Percentiles rank a stretch among this genome's conserved stretches.
phyloP scores from a whole-genome alignment of 2,797 vertebrate genomes.

The Sylvia borin region DNA sequence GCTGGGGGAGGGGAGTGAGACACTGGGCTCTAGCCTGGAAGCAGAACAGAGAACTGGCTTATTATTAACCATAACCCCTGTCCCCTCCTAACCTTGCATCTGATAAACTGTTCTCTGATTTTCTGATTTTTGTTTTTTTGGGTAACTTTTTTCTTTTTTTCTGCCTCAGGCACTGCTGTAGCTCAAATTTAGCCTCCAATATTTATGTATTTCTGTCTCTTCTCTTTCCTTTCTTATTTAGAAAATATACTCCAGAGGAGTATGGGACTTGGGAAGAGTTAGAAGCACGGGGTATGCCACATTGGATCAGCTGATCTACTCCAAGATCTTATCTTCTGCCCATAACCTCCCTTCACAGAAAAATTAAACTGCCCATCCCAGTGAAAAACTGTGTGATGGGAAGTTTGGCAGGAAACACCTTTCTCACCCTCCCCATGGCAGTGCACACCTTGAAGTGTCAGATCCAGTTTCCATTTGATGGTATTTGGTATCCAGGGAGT shows the following conservation, averaged over 20 bases:
- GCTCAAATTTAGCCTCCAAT: conserved; percentile 36
- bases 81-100: conserved; percentile 41
- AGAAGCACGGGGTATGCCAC: conserved; percentile 15
- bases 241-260: conserved; percentile 24
- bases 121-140: background rate
- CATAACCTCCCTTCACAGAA: background rate
- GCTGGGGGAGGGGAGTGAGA: background rate
- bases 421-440: background rate
- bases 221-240: conserved; percentile 49
- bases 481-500: background rate
- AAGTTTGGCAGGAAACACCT: background rate
- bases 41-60: conserved; percentile 14
- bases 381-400: background rate
- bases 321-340: background rate
- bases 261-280: conserved; percentile 16
- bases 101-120: conserved; percentile 29
- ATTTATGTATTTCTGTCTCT: conserved; percentile 58
- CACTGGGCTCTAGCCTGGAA: background rate
- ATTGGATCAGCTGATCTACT: conserved; percentile 5
- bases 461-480: background rate
- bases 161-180: conserved; percentile 4
- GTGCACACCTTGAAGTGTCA: background rate
- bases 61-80: conserved; percentile 18
- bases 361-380: background rate
- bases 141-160: background rate